A percentile compares a stretch with the other conserved stretches of the same genome.
These are phyloP conservation scores for Macroteleia sp. DNA, from an alignment of 2,888 invertebrate species.

Conservation along the genomic window DNA sequence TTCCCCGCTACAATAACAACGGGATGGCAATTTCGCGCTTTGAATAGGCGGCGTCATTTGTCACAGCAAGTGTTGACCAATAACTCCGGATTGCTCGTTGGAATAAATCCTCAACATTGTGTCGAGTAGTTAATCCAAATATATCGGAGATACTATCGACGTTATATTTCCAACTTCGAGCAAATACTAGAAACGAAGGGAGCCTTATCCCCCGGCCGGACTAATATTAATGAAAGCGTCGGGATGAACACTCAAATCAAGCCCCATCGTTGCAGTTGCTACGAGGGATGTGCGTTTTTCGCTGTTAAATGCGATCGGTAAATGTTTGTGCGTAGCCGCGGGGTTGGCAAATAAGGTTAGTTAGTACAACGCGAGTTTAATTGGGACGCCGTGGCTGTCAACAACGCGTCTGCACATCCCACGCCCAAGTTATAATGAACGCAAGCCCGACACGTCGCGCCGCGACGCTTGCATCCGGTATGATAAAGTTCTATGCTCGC, in stretches of 20 bases:
- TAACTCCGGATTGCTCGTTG: conserved; percentile 29
- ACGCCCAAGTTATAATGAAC: conserved; percentile 79
- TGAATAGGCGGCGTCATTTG: conserved; percentile 46
- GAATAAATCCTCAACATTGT: conserved; percentile 55
- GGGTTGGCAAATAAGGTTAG: conserved; percentile 78
- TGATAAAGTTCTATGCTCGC: conserved; percentile 44
- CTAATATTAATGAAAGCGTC: conserved; percentile 54
- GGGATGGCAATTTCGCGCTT: conserved; percentile 33
- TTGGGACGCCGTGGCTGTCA: conserved; percentile 75
- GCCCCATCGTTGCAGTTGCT: conserved; percentile 4
- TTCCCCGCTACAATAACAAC: conserved; percentile 31
- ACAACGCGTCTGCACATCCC: conserved; percentile 72
- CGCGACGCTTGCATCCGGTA: conserved; percentile 46
- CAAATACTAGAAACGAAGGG: conserved; percentile 37
- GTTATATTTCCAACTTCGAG: conserved; percentile 51
- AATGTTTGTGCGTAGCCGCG: conserved; percentile 68
- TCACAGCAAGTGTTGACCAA: conserved; percentile 59
- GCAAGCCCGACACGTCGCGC: conserved; percentile 33
- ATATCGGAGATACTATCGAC: conserved; percentile 50
- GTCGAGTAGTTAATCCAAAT: conserved; percentile 57
- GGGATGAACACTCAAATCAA: conserved; percentile 42
- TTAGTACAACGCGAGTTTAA: conserved; percentile 80
- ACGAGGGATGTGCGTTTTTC: conserved; percentile 47
- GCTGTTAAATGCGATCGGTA: conserved; percentile 51
- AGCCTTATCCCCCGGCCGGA: conserved; percentile 27